These are phyloP conservation scores for Pomatostomus ruficeps DNA, from an alignment of 2,113 vertebrate species.

Conservation along the genomic window DNA sequence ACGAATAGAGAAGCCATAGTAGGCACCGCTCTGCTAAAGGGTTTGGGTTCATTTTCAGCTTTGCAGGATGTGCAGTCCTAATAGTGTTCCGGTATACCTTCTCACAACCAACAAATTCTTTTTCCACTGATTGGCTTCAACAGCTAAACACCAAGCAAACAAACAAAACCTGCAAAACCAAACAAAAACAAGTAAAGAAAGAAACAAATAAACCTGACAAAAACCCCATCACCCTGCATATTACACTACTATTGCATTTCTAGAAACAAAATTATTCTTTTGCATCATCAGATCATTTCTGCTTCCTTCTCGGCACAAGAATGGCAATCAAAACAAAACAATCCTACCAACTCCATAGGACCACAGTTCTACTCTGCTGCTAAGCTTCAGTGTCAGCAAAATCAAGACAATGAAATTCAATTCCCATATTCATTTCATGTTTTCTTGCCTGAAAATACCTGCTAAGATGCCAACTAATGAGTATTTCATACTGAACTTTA, in stretches of 20 bases:
- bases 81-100: not conserved
- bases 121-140: not conserved
- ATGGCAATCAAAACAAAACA: not conserved
- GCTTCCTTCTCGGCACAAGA: not conserved
- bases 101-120: not conserved
- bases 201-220: not conserved
- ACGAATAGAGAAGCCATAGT: not conserved
- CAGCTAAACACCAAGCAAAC: not conserved
- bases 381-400: not conserved
- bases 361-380: not conserved
- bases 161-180: not conserved
- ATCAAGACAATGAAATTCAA: not conserved
- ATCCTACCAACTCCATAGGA: not conserved
- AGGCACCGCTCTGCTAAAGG: not conserved
- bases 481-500: not conserved
- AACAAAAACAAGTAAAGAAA: not conserved
- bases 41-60: not conserved
- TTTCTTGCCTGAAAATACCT: not conserved
- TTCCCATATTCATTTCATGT: not conserved
- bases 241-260: not conserved
- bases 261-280: not conserved
- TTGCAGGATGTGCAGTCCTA: not conserved
- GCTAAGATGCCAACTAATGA: not conserved
- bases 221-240: rapidly evolving
- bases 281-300: not conserved